phyloP scores from a whole-genome alignment of 2,888 invertebrate species.

The Heteromyza rotundicornis region DNA sequence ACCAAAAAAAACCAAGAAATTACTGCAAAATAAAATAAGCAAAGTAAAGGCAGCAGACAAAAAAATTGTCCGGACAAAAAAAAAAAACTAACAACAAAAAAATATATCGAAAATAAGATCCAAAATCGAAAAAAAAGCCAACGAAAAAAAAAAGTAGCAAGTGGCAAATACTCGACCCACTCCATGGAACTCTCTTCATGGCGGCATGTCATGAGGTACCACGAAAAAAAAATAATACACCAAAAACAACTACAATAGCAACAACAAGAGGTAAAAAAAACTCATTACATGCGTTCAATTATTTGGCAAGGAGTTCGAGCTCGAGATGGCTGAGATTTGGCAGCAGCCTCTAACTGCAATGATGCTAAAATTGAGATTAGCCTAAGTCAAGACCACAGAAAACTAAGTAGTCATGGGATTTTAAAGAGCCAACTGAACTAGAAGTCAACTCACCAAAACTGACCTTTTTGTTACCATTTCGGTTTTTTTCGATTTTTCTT shows the following conservation, averaged over 20 bases:
- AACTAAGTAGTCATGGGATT: no score
- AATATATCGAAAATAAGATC: not conserved
- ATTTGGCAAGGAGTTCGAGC: no score
- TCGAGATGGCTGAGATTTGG: not conserved
- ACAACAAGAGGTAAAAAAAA: not conserved
- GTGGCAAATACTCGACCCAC: no score
- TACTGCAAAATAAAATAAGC: not conserved
- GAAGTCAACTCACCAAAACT: no score
- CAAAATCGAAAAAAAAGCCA: conserved; percentile 24
- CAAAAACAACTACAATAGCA: not conserved
- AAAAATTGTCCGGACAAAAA: not conserved
- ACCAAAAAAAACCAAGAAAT: conserved; percentile 19
- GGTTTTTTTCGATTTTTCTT: no score
- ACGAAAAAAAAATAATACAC: not conserved
- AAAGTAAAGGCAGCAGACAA: conserved; percentile 18
- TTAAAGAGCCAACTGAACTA: no score
- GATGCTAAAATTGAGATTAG: no score
- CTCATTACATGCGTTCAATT: conserved; percentile 26
- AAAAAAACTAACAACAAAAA: conserved; percentile 10
- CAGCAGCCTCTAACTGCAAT: no score
- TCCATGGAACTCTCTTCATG: not conserved
- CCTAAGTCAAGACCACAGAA: no score
- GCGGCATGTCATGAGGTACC: no score
- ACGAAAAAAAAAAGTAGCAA: no score
- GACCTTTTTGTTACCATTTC: no score